Evolutionary conservation across 37 sponge, comb jelly and placozoan species (phyloP), one percentile per base, ranked within the genome.

Genomic region (Ianthella basta): DNA sequence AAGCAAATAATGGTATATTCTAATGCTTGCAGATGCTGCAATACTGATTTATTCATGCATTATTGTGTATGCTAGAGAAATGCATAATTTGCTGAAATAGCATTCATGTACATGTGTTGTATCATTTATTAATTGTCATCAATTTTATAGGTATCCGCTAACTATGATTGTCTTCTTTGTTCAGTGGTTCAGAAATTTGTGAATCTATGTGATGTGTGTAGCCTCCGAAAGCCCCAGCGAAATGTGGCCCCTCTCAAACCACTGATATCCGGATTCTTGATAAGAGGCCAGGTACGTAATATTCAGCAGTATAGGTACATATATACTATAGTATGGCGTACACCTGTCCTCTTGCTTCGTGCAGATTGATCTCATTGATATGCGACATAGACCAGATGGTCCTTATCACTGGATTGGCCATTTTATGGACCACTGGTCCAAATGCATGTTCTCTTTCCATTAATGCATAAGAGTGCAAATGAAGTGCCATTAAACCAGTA

Each of bases 371-470:
- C 81, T 85, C 32, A 84, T 84, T 44, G 89, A 89, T 54, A 72
- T 89, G 89, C 19, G 89, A 38, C 84, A 84, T 60, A n/a, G 75
- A 4, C 89, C 89, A 24, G 89, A 89, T 55, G 85, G 85, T 14
- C 33, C 72, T 14, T 89, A 85, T 74, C 34, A 85, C 33, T 89
- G 89, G 85, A 85, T 85, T 53, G 89, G 85, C 29, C 89, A 89
- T 53, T 89, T 75, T 83, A 89, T 89, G 85, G 89, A 89, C 64
- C 89, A 89, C 82, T 88, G 84, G 84, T 68, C 82, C 65, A 84
- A 79, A 68, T 82, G 24, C 74, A 60, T 66, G 73, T 85, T n/a
- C 73, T 85, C 15, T 89, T 89, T 27, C 44, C 68, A n/a, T 60
- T 83, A 38, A 85, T 25, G 75, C 74, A 73, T 6, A 87, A 87